Evolutionary conservation across 2,797 vertebrate genomes (phyloP), one percentile per base, ranked within the genome.

Genomic region (Coranthus polyacanthus): DNA sequence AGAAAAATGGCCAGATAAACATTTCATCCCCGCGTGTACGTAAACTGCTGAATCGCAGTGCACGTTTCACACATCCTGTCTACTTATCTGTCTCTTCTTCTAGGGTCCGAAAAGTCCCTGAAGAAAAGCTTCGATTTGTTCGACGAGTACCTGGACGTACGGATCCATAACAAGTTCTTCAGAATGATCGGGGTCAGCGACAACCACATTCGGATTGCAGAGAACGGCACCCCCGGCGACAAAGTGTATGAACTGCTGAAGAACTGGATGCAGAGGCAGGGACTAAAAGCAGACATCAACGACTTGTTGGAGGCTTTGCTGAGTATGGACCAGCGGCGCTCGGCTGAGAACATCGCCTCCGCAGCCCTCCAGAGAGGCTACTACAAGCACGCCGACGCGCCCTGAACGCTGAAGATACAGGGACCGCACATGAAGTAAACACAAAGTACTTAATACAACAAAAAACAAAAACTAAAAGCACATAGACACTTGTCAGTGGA

Each of bases 161-260:
- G 90, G 80, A 90, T 93, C 75, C 93, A 94, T 59, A 95, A 94
- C 89, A 94, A 93, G 83, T 95, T 95, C 86, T 95, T 95, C 86
- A 68, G 94, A n/a, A 69, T 75, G 81, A 93, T 95, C 2, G 93
- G 94, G 1, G 84, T 95, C 64, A 93, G 75, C 1, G 94, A 95
- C 85, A 95, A 95, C 83, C 77, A 85, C 66, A 95, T 95, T 24
- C 92, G 90, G 12, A 90, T 90, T 0, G 93, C 93, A 0, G 93
- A 94, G 78, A 89, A 60, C 7, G 84, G 87, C 20, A 12, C 85
- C 36, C 18, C 88, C 0, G 43, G 45, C 0, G 94, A 95, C 89
- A 94, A 94, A 55, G 94, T 95, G 47, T 95, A 95, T 18, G 93
- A 95, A 39, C 92, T 95, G 72, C 89, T 95, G 63, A 92, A 91